These are phyloP conservation scores for Nomada ruficornis DNA, from an alignment of 2,888 invertebrate genomes.

Conservation along the genomic window DNA sequence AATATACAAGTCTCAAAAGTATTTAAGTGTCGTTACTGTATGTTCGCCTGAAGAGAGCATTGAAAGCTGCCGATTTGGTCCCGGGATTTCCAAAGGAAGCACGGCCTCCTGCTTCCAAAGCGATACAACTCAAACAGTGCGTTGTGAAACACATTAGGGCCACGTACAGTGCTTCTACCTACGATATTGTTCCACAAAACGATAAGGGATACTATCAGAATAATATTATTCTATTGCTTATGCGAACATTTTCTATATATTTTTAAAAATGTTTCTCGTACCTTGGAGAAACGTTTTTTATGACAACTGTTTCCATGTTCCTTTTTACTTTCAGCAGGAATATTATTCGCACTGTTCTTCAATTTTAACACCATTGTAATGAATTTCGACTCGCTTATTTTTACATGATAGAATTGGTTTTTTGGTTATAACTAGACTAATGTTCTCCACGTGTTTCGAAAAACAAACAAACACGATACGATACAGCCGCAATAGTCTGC, in stretches of 20 bases:
- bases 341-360: background rate
- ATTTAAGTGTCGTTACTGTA: constrained; percentile 67
- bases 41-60: constrained; percentile 72
- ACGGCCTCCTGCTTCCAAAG: constrained; percentile 72
- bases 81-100: constrained; percentile 64
- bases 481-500: background rate
- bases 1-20: no score
- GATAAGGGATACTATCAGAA: background rate
- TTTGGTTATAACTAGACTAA: constrained; percentile 17
- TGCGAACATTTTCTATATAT: background rate
- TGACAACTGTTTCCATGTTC: background rate
- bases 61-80: constrained; percentile 72
- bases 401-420: background rate
- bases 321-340: background rate
- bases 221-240: background rate
- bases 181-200: constrained; percentile 14
- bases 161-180: constrained; percentile 71
- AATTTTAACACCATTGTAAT: constrained; percentile 40
- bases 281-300: constrained; percentile 16
- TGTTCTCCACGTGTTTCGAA: constrained; percentile 9
- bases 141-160: constrained; percentile 72
- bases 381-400: background rate
- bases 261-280: background rate
- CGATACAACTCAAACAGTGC: constrained; percentile 73
- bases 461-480: constrained; percentile 21